Percentiles rank a stretch among this genome's conserved stretches.
phyloP scores from a whole-genome alignment of 2,113 vertebrate species.

The Heloderma charlesbogerti region DNA sequence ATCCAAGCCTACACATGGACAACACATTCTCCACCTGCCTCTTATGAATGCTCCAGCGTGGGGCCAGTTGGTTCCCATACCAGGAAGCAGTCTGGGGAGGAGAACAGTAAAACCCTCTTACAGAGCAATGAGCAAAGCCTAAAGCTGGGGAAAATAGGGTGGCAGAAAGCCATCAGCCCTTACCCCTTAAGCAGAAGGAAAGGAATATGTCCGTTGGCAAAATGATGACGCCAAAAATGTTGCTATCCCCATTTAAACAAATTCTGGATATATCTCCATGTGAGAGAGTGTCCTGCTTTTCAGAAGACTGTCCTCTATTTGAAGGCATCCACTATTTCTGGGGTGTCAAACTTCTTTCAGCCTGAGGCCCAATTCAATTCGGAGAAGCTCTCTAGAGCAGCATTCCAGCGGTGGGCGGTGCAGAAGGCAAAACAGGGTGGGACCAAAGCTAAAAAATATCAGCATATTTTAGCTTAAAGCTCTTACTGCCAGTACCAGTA shows the following conservation, averaged over 20 bases:
- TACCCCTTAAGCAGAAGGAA: background rate
- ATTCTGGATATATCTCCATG: background rate
- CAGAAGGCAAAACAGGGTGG: no score
- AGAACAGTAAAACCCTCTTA: background rate
- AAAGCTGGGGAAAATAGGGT: background rate
- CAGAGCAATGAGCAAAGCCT: background rate
- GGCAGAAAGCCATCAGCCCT: background rate
- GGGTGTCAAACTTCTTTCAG: no score
- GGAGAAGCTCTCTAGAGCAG: no score
- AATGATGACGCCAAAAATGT: background rate
- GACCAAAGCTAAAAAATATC: no score
- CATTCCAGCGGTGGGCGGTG: no score
- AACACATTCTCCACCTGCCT: background rate
- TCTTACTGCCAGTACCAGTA: no score
- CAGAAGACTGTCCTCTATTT: no score
- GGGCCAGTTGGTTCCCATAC: background rate
- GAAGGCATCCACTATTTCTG: no score
- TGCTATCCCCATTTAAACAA: background rate
- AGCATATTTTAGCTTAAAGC: no score
- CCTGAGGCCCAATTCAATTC: no score
- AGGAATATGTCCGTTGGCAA: background rate
- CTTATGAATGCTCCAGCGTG: background rate
- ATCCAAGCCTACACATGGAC: background rate
- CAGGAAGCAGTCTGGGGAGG: background rate
- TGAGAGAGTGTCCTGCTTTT: no score